Evolutionary conservation across 64 coral and sea anemone species (phyloP).

Genomic region (Anthopleura sola): DNA sequence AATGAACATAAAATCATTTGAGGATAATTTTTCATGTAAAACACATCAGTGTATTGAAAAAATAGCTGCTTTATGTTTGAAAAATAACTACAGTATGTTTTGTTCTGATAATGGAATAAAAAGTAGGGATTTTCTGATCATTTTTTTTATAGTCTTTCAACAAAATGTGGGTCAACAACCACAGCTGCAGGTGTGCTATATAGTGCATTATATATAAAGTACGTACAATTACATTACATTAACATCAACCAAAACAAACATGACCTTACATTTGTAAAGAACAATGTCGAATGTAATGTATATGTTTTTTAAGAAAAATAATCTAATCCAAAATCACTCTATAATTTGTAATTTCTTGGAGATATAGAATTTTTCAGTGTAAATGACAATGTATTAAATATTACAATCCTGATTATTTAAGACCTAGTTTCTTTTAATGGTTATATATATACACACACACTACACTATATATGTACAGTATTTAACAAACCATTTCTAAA

Average conservation of each 20-base stretch:
- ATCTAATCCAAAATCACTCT: no score
- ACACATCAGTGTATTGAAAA: not conserved
- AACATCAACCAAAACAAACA: not conserved
- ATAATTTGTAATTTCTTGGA: no score
- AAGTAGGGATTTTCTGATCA: not conserved
- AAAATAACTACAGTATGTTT: not conserved
- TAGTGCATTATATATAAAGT: not conserved
- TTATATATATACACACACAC: not conserved
- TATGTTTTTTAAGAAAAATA: no score
- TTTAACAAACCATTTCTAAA: not conserved
- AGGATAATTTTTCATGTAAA: not conserved
- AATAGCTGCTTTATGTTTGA: not conserved
- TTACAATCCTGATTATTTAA: not conserved
- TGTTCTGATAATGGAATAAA: not conserved
- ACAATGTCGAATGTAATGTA: no score
- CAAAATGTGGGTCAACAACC: not conserved
- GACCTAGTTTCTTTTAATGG: not conserved
- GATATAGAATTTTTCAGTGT: not conserved
- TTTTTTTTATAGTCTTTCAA: not conserved
- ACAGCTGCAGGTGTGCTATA: not conserved
- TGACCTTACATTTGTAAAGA: no score
- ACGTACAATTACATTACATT: not conserved
- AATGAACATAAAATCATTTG: not conserved
- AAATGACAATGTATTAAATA: not conserved
- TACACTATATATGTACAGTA: not conserved